Evolutionary conservation across 2,113 vertebrate genomes (phyloP).

Genomic region (Murina feae): DNA sequence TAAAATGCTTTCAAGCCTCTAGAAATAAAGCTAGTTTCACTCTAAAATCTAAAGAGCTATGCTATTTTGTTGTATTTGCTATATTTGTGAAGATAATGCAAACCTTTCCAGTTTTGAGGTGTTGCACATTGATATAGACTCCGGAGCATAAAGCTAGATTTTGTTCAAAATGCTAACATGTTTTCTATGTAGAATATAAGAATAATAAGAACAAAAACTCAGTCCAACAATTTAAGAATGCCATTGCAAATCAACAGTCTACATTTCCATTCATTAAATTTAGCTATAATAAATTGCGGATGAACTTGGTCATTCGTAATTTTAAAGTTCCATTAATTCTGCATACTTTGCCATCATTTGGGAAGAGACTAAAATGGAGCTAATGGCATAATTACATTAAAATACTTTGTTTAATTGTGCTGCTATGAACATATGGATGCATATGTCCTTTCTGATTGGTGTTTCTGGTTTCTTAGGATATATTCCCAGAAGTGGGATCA

Average conservation of each 20-base stretch:
- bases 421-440: too few species aligned
- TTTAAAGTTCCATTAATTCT: constrained; percentile 35
- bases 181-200: neutral
- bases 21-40: neutral
- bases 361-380: neutral
- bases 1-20: neutral
- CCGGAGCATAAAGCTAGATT: neutral
- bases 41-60: neutral
- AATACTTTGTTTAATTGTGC: neutral
- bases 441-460: too few species aligned
- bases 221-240: neutral
- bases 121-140: neutral
- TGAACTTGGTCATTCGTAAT: neutral
- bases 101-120: neutral
- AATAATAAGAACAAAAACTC: neutral
- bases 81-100: neutral
- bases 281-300: neutral
- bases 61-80: neutral
- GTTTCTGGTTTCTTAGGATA: too few species aligned
- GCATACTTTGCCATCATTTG: neutral
- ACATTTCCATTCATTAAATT: neutral
- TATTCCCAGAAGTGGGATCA: too few species aligned
- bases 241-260: neutral
- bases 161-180: neutral
- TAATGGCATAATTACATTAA: neutral